These are phyloP conservation scores for Tenrec ecaudatus DNA, from an alignment of 2,113 vertebrate species.

Conservation along the genomic window DNA sequence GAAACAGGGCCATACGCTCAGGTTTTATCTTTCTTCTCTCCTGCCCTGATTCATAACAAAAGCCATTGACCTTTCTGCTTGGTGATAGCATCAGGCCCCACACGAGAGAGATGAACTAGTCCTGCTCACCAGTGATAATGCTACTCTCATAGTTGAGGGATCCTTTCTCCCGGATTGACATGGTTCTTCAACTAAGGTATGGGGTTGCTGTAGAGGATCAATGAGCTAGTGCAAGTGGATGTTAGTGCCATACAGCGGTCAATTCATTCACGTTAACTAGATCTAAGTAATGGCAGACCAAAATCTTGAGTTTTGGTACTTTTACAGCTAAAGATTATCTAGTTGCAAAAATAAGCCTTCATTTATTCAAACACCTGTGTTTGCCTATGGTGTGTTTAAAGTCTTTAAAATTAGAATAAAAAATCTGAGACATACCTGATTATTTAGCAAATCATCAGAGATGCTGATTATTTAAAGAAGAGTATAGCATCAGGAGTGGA, in stretches of 20 bases:
- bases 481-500: no score
- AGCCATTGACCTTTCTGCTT: constrained; percentile 39
- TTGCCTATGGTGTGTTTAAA: background rate
- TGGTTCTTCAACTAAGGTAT: background rate
- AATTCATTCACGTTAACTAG: constrained; percentile 5
- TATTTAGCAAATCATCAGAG: no score
- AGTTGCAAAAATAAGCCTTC: background rate
- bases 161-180: background rate
- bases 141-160: background rate
- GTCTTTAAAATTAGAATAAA: background rate
- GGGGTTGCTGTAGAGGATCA: background rate
- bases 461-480: no score
- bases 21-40: background rate
- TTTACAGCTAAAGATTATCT: background rate
- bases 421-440: background rate
- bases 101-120: background rate
- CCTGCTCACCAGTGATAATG: background rate
- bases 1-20: background rate
- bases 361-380: background rate
- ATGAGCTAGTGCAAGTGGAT: background rate
- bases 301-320: background rate
- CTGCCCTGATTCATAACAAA: constrained; percentile 28
- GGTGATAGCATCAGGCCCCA: constrained; percentile 29
- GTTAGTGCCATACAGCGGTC: background rate
- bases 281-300: background rate